A percentile compares a stretch with the other conserved stretches of the same genome.
phyloP scores from a whole-genome alignment of 2,888 invertebrate genomes.

The Elysia crispata region DNA sequence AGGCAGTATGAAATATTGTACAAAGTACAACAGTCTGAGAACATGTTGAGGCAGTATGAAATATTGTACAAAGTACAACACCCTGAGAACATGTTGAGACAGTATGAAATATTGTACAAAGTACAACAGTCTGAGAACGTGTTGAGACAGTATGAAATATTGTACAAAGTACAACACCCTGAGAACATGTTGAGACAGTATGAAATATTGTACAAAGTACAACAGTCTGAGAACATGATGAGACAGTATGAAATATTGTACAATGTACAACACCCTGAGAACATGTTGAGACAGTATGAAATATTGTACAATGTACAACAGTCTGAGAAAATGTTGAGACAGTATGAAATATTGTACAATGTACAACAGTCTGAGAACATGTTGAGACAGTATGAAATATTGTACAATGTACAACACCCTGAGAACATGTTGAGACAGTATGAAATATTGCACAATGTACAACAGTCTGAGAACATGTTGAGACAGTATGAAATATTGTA shows the following conservation, averaged over 20 bases:
- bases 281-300: background rate
- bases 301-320: too few relatives aligned
- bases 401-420: too few relatives aligned
- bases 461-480: conserved; percentile 61
- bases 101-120: too few relatives aligned
- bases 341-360: too few relatives aligned
- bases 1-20: conserved; percentile 10
- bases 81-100: conserved; percentile 56
- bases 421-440: background rate
- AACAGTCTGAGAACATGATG: conserved; percentile 61
- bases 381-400: background rate
- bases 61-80: too few relatives aligned
- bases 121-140: conserved; percentile 65
- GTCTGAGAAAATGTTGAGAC: conserved; percentile 56
- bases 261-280: conserved; percentile 71
- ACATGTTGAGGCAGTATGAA: background rate
- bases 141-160: background rate
- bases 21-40: conserved; percentile 71
- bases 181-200: background rate
- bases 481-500: conserved; percentile 14
- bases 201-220: too few relatives aligned
- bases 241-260: conserved; percentile 14
- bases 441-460: too few relatives aligned
- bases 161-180: too few relatives aligned
- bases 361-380: conserved; percentile 65